Evolutionary conservation across 2,797 vertebrate species (phyloP).

Genomic region (Smutsia gigantea): DNA sequence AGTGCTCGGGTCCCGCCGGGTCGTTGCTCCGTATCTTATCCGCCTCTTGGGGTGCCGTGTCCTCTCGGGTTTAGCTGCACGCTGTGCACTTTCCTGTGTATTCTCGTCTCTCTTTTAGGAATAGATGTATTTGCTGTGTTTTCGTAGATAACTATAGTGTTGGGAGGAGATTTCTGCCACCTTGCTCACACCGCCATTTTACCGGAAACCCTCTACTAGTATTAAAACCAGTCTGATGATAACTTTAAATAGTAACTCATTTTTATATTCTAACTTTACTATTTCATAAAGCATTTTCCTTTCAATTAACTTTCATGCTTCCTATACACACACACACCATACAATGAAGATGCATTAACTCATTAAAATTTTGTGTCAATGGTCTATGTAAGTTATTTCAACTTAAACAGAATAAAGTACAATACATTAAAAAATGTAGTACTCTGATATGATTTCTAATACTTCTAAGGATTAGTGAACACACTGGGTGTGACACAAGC

Average conservation of each 20-base stretch:
- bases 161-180: no score
- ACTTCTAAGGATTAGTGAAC: background rate
- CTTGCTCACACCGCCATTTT: no score
- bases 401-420: background rate
- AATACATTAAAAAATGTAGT: conserved; percentile 6
- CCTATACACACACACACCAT: background rate
- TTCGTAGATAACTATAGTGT: no score
- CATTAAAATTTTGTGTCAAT: background rate
- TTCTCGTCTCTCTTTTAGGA: no score
- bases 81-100: no score
- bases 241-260: background rate
- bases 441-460: background rate
- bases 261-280: background rate
- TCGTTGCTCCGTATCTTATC: no score
- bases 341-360: background rate
- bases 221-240: background rate
- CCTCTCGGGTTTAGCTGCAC: no score
- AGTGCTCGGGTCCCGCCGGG: no score
- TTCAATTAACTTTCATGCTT: background rate
- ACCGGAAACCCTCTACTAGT: no score
- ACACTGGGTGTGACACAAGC: background rate
- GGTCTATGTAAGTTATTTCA: background rate
- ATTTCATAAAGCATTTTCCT: conserved; percentile 7
- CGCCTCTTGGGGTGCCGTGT: no score
- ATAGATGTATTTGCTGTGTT: no score